Evolutionary conservation across 2,888 invertebrate genomes (phyloP).

Genomic region (Drosophila mulleri): DNA sequence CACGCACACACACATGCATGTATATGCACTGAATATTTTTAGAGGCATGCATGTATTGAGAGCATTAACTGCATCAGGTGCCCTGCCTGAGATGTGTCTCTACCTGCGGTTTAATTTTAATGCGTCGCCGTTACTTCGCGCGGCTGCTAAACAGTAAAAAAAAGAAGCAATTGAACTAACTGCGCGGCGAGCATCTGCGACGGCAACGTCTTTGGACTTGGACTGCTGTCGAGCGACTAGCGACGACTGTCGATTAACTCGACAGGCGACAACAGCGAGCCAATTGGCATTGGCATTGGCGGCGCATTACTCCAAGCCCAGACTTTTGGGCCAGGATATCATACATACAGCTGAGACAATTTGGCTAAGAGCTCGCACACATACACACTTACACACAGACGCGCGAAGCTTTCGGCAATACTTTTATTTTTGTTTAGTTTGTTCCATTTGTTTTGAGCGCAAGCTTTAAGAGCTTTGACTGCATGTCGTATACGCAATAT

Average conservation of each 20-base stretch:
- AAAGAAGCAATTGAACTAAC: constrained; percentile 24
- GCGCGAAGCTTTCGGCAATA: constrained; percentile 31
- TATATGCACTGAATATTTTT: background rate
- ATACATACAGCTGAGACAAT: constrained; percentile 43
- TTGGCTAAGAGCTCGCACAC: constrained; percentile 22
- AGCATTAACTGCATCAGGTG: constrained; percentile 2
- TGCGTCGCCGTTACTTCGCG: constrained; percentile 41
- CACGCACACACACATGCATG: constrained; percentile 8
- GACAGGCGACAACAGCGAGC: constrained; percentile 18
- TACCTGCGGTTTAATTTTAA: constrained; percentile 8
- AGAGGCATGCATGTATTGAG: constrained; percentile 7
- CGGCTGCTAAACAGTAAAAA: constrained; percentile 23
- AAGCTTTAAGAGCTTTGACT: constrained; percentile 47
- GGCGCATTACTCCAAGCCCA: constrained; percentile 14
- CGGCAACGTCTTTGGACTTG: constrained; percentile 70
- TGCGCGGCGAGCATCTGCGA: constrained; percentile 50
- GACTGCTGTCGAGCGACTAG: constrained; percentile 71
- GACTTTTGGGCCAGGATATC: constrained; percentile 37
- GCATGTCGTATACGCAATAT: constrained; percentile 57
- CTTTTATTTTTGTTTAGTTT: constrained; percentile 9
- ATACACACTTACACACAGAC: background rate
- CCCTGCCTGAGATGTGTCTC: constrained; percentile 2
- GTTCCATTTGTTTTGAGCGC: constrained; percentile 19
- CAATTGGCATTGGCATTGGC: constrained; percentile 20
- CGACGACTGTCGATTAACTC: constrained; percentile 33